Evolutionary conservation across 2,113 vertebrate species (phyloP).

Genomic region (Haemorhous mexicanus): DNA sequence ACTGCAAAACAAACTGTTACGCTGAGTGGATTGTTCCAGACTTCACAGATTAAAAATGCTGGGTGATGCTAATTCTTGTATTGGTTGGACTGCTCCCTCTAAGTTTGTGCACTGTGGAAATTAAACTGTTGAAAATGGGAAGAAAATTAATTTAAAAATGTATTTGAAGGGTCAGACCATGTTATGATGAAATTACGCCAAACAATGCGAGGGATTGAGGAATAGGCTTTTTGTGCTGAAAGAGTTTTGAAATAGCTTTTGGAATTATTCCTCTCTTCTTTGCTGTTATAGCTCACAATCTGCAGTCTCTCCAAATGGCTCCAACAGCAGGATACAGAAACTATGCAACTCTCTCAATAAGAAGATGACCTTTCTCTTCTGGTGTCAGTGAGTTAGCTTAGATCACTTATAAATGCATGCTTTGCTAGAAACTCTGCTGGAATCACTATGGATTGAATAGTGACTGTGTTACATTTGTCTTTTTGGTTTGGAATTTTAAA

Average conservation of each 20-base stretch:
- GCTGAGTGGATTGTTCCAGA: constrained; percentile 1
- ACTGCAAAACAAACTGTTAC: constrained; percentile 9
- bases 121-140: background rate
- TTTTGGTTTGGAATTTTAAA: background rate
- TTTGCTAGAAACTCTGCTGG: background rate
- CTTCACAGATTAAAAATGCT: background rate
- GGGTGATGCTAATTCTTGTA: background rate
- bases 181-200: background rate
- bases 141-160: constrained; percentile 13
- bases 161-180: background rate
- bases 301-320: background rate
- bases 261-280: background rate
- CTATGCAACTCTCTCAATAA: background rate
- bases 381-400: background rate
- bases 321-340: background rate
- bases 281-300: background rate
- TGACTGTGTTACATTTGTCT: background rate
- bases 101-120: background rate
- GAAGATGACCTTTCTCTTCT: background rate
- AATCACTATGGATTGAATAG: background rate
- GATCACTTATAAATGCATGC: background rate
- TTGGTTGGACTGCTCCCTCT: background rate
- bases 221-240: background rate
- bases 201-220: background rate
- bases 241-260: background rate